phyloP scores from a whole-genome alignment of 30 jellyfish, hydroid and myxozoan genomes.

The Nemopilema nomurai region DNA sequence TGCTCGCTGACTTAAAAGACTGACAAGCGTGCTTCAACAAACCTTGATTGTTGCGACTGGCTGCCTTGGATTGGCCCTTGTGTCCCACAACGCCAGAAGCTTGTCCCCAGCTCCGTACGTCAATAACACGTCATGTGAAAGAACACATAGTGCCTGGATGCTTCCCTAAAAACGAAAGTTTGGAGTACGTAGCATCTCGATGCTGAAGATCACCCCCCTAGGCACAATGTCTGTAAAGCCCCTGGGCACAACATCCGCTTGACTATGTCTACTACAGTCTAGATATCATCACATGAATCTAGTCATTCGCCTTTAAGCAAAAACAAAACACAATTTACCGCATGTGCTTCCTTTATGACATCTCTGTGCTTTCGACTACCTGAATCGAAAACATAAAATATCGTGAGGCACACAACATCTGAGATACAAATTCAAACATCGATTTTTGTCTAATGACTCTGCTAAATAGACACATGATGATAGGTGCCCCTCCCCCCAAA shows the following conservation, averaged over 20 bases:
- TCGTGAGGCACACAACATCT: not conserved
- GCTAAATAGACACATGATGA: no score
- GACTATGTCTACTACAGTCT: no score
- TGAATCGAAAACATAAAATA: not conserved
- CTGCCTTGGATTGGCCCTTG: slow-evolving; percentile 22
- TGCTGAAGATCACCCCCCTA: no score
- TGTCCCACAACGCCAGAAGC: slow-evolving; percentile 58
- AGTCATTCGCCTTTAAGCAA: not conserved
- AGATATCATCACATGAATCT: no score
- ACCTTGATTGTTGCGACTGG: slow-evolving; percentile 45
- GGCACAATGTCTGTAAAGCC: not conserved
- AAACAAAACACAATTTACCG: slow-evolving; percentile 3
- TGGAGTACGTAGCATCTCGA: no score
- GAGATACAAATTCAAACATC: no score
- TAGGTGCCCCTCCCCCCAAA: no score
- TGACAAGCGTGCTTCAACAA: no score
- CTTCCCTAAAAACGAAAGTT: slow-evolving; percentile 51
- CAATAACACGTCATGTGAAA: slow-evolving; percentile 49
- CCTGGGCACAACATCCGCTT: no score
- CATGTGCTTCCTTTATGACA: slow-evolving; percentile 40
- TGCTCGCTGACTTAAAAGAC: no score
- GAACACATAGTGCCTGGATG: slow-evolving; percentile 28
- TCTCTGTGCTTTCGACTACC: slow-evolving; percentile 47
- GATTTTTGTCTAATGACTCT: no score
- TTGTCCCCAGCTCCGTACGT: slow-evolving; percentile 48